Base-by-base conservation (phyloP, 2,797 vertebrate species). In the Betta splendens region DNA sequence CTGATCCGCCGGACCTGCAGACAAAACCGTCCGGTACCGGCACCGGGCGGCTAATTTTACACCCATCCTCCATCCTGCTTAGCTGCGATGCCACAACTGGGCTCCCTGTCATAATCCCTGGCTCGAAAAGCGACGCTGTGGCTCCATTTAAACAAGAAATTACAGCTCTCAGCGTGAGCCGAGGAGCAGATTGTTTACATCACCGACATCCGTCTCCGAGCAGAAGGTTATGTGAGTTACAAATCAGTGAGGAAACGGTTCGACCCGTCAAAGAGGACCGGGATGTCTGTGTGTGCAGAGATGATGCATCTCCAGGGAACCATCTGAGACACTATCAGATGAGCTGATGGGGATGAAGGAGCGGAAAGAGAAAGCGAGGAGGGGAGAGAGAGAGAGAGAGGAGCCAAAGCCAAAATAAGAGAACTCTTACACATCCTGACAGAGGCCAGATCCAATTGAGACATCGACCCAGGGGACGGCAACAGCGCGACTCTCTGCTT, bases 311-410 rank as follows among this genome's bases (percentile, higher is more conserved):
- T 83, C 85, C 50, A 36, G 82, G 85, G 86, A 81, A 74, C 70
- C 77, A 80, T 89, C 85, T 78, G 72, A 76, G 79, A 80, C 70
- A 67, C 70, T 74, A 80, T 85, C 77, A 77, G 78, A 87, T 80
- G 81, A 85, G 72, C 81, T 80, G 74, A 84, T 60, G 52, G 58
- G 62, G 64, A 44, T 26, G 46, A 21, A 67, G 37, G 56, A 58
- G 63, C 69, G 47, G 58, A 31, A 64, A 71, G 71, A 49, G 59
- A 75, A 60, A 66, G 71, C 67, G 68, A 77, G 69, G 47, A 50
- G 50, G 70, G 36, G 42, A 60, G 61, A 55, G 64, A 37, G 48
- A 3, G 32, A 21, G 64, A 37, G 39, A 32, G 26, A 25, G 57
- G 69, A 71, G 69, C 29, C 18, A 58, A 47, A 63, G 56, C 68